Conservation (phyloP, 92 coral and sea anemone genomes). For the Bergia sp. region DNA sequence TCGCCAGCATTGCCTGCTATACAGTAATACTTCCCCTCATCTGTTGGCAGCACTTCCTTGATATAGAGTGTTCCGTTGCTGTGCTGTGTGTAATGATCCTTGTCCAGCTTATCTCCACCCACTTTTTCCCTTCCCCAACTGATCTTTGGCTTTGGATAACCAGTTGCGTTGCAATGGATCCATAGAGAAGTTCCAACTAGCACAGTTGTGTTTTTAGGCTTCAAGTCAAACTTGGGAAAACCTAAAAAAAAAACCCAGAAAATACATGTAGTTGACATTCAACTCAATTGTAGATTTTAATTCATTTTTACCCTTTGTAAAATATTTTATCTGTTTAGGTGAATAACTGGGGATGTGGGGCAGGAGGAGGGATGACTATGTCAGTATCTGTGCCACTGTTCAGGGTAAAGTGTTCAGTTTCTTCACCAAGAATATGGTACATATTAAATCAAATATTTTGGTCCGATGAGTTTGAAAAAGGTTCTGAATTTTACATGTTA, state of each 20-base stretch:
- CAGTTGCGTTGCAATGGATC: conserved; percentile 88
- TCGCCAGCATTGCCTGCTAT: conserved; percentile 72
- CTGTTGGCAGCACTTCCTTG: conserved; percentile 50
- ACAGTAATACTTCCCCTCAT: conserved; percentile 77
- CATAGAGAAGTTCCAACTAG: conserved; percentile 54
- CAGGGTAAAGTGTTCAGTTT: too few species aligned
- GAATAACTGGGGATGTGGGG: too few species aligned
- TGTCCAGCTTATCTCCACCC: conserved; percentile 71
- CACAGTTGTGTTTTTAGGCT: conserved; percentile 83
- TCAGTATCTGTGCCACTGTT: too few species aligned
- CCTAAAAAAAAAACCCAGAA: conserved; percentile 41
- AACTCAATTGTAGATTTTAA: background rate
- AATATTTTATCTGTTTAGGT: too few species aligned
- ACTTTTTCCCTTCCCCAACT: conserved; percentile 72
- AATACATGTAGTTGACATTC: background rate
- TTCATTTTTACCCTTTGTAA: background rate
- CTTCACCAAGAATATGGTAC: too few species aligned
- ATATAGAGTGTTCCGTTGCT: conserved; percentile 76
- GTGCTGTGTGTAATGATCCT: conserved; percentile 49
- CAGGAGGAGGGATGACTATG: too few species aligned
- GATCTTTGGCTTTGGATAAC: conserved; percentile 80
- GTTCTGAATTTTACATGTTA: too few species aligned
- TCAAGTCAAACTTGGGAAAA: conserved; percentile 66
- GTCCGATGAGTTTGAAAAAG: too few species aligned
- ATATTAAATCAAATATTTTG: too few species aligned